phyloP scores from a whole-genome alignment of 2,888 invertebrate genomes.

The Aspidapion aeneum region DNA sequence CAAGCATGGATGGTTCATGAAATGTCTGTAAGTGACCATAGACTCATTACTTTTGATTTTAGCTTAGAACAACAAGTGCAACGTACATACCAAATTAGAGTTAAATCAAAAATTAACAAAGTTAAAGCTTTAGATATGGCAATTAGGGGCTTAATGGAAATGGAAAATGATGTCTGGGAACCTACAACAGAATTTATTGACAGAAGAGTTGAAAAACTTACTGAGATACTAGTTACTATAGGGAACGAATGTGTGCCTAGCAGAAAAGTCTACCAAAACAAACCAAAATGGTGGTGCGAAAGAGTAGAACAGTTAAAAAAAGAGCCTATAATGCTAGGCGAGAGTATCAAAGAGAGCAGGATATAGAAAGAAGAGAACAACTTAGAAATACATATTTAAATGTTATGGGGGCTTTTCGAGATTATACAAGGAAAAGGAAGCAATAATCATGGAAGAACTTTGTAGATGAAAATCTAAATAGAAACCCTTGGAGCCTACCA shows the following conservation, averaged over 20 bases:
- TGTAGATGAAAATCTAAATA: background rate
- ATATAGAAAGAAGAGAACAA: background rate
- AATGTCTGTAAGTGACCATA: background rate
- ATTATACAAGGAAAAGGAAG: background rate
- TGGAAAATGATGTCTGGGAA: background rate
- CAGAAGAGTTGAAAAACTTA: background rate
- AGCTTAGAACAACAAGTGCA: background rate
- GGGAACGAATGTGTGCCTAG: background rate
- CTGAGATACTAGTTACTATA: background rate
- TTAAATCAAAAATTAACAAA: background rate
- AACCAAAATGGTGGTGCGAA: constrained; percentile 6
- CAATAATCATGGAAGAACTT: background rate
- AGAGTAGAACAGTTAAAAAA: background rate
- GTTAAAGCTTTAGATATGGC: background rate
- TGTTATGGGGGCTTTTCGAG: background rate
- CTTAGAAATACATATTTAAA: background rate
- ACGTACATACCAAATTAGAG: background rate
- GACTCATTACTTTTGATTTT: background rate
- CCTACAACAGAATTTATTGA: background rate
- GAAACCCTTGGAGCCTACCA: constrained; percentile 6
- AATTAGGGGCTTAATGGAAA: background rate
- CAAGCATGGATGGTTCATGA: background rate
- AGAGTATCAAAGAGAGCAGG: background rate
- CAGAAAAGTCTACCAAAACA: background rate
- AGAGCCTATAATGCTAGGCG: background rate